Evolutionary conservation across 2,113 vertebrate species (phyloP), one percentile per base, ranked within the genome.

Genomic region (Peromyscus maniculatus): DNA sequence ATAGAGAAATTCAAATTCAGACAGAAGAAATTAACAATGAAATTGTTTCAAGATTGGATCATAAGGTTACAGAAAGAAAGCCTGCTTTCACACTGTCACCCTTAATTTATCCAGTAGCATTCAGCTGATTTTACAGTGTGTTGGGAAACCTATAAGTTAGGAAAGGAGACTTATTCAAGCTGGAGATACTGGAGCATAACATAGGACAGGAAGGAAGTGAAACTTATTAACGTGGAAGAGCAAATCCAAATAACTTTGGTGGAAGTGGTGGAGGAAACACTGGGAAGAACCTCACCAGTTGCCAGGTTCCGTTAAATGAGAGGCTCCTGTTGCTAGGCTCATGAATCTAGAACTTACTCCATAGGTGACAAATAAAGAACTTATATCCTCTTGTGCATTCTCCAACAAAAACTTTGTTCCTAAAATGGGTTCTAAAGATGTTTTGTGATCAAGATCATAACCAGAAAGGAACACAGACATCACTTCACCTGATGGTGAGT

Each of bases 301-400:
- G 52, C 28, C 5, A 36, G 43, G n/a, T 46, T 33, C 55, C 62
- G 21, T 84, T 46, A 36, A 80, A 39, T 36, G 28, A 74, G 52
- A 62, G 46, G 24, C 28, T 74, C 21, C 46, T 91, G 87, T 88
- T 97, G 75, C 91, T 97, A 93, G 59, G 82, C 36, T 91, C 39
- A 17, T 52, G 52, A 87, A 91, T 69, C 75, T 84, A 93, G 90
- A 94, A 93, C 19, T 57, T 66, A 74, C 7, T 72, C 62, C 92
- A 72, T 87, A 67, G 77, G 67, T 75, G 5, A 62, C 79, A 91
- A 67, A 33, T 72, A 24, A 39, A 82, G 69, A 4, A 15, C 11
- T 87, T 80, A 64, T 28, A 80, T 77, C 82, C 12, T 74, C 46
- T 80, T 80, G 33, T 62, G 57, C n/a, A 33, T 88, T 36, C 33